These are phyloP conservation scores for Neuroterus valhalla DNA, from an alignment of 1,140 invertebrate genomes.

Conservation along the genomic window DNA sequence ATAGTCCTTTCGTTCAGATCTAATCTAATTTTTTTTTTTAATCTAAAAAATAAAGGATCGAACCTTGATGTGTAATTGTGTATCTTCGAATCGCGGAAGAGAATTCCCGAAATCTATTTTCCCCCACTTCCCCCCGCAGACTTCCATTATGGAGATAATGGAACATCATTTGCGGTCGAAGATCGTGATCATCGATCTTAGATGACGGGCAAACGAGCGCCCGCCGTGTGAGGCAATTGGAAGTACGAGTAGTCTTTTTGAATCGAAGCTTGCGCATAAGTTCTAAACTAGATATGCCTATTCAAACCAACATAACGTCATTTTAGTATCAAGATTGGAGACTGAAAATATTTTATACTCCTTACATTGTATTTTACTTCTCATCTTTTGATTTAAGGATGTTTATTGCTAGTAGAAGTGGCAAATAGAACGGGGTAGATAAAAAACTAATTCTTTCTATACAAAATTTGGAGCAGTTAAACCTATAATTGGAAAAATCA, in stretches of 20 bases:
- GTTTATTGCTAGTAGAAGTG: too few species aligned
- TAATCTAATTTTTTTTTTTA: constrained; percentile 9
- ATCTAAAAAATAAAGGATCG: background rate
- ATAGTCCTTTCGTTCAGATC: background rate
- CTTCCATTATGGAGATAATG: constrained; percentile 45
- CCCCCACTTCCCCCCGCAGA: background rate
- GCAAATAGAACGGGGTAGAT: too few species aligned
- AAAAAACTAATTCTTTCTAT: too few species aligned
- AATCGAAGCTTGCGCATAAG: constrained; percentile 16
- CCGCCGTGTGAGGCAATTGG: constrained; percentile 12
- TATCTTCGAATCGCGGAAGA: constrained; percentile 49
- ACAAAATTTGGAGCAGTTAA: too few species aligned
- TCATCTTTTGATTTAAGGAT: too few species aligned
- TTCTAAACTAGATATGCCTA: constrained; percentile 18
- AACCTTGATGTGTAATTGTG: constrained; percentile 2
- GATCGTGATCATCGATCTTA: constrained; percentile 42
- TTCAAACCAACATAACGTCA: background rate
- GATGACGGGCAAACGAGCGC: constrained; percentile 33
- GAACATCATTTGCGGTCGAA: constrained; percentile 59
- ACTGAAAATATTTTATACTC: too few species aligned
- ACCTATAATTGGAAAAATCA: too few species aligned
- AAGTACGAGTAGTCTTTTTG: constrained; percentile 12
- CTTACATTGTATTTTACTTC: too few species aligned
- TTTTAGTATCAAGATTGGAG: too few species aligned
- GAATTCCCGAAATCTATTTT: constrained; percentile 54